These are phyloP conservation scores for Anguilla anguilla DNA, from an alignment of 2,797 vertebrate genomes.

Conservation along the genomic window DNA sequence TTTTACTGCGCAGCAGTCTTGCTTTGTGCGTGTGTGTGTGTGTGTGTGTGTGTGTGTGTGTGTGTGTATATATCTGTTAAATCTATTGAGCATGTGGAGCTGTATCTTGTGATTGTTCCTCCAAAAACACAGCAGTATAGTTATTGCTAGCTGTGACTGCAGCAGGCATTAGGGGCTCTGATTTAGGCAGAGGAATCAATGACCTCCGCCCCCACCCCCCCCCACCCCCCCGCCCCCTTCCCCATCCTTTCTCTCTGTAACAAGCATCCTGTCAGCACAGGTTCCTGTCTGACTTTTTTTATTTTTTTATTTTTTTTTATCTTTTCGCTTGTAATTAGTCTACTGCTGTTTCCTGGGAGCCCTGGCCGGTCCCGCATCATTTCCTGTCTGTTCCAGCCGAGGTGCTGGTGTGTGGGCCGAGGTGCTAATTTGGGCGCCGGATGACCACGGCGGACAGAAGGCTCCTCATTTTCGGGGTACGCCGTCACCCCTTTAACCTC, in stretches of 20 bases:
- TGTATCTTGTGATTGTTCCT: neutral
- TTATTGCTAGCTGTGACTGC: neutral
- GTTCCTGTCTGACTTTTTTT: neutral
- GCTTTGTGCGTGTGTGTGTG: no score
- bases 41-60: no score
- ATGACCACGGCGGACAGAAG: neutral
- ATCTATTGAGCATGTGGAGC: no score
- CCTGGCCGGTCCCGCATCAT: neutral
- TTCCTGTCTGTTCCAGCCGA: neutral
- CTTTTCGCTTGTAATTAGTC: neutral
- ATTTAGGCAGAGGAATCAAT: neutral
- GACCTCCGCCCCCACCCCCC: no score
- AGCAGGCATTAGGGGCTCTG: neutral
- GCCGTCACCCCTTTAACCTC: neutral
- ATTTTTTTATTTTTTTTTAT: no score
- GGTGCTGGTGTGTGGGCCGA: no score
- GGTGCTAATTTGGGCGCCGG: neutral
- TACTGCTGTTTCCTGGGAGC: neutral
- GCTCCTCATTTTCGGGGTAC: neutral
- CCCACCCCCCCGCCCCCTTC: neutral
- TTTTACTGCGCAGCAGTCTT: no score
- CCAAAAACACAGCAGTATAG: neutral
- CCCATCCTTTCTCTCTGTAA: neutral
- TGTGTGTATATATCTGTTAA: no score
- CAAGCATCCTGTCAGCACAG: neutral